Percentiles rank a stretch among this genome's conserved stretches.
These are phyloP conservation scores for Lacerta bilineata DNA, from an alignment of 2,797 vertebrate genomes.

Conservation along the genomic window DNA sequence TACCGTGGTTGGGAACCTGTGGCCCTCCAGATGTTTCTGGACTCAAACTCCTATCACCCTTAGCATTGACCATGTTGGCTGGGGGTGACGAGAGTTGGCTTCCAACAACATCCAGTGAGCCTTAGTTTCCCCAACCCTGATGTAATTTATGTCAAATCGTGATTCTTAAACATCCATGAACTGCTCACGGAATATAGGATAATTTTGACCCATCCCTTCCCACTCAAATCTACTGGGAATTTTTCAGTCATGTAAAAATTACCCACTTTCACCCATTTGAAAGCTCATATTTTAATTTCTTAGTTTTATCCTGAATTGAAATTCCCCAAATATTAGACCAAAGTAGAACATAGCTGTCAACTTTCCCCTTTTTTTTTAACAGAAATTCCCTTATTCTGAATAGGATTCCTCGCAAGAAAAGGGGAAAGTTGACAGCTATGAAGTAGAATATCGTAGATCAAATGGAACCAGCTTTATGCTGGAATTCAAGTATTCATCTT, in stretches of 20 bases:
- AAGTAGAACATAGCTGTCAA: no score
- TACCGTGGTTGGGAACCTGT: not conserved
- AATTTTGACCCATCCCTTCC: not conserved
- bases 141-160: not conserved
- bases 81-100: not conserved
- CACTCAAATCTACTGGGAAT: not conserved
- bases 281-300: no score
- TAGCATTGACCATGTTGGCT: not conserved
- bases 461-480: no score
- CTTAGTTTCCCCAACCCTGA: no score
- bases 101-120: not conserved
- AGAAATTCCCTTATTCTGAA: no score
- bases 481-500: no score
- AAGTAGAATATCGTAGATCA: no score
- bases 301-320: no score
- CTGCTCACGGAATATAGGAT: not conserved
- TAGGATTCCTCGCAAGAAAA: no score
- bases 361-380: no score
- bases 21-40: not conserved
- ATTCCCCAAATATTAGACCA: no score
- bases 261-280: fast-evolving
- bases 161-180: not conserved
- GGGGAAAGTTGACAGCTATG: no score
- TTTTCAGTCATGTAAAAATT: not conserved
- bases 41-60: not conserved